These are phyloP conservation scores for Entomobrya proxima DNA, from an alignment of 2,888 invertebrate genomes.

Conservation along the genomic window DNA sequence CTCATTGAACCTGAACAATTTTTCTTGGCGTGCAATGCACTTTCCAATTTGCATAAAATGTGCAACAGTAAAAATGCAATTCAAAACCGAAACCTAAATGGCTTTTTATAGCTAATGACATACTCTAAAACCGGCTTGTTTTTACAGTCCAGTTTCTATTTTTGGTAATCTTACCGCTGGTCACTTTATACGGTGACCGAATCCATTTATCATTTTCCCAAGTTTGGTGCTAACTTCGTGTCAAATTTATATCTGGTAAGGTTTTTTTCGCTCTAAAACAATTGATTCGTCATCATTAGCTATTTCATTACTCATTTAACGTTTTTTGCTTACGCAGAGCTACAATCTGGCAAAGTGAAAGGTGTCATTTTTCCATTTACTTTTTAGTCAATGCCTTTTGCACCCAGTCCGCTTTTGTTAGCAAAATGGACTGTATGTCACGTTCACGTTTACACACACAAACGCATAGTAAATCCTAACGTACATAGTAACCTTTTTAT, in stretches of 20 bases:
- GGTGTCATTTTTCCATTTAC: background rate
- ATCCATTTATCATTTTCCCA: background rate
- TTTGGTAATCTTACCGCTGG: background rate
- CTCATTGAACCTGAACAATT: conserved; percentile 19
- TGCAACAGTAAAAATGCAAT: background rate
- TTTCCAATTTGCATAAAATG: background rate
- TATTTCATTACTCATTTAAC: background rate
- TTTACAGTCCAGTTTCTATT: conserved; percentile 38
- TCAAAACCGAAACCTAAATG: background rate
- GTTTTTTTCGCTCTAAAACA: background rate
- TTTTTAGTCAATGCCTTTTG: background rate
- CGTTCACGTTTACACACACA: background rate
- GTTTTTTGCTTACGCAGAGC: background rate
- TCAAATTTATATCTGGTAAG: background rate
- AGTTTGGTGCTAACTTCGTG: background rate
- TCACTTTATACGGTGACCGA: background rate
- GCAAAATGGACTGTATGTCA: conserved; percentile 16
- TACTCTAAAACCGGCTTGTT: background rate
- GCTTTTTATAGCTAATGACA: background rate
- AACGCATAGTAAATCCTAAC: background rate
- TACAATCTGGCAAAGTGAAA: background rate
- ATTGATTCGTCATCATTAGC: background rate
- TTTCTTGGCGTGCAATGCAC: background rate
- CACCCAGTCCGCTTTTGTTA: background rate
- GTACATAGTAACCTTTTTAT: background rate